A percentile compares a stretch with the other conserved stretches of the same genome.
phyloP scores from a whole-genome alignment of 2,888 invertebrate genomes.

The Tetranychus truncatus region DNA sequence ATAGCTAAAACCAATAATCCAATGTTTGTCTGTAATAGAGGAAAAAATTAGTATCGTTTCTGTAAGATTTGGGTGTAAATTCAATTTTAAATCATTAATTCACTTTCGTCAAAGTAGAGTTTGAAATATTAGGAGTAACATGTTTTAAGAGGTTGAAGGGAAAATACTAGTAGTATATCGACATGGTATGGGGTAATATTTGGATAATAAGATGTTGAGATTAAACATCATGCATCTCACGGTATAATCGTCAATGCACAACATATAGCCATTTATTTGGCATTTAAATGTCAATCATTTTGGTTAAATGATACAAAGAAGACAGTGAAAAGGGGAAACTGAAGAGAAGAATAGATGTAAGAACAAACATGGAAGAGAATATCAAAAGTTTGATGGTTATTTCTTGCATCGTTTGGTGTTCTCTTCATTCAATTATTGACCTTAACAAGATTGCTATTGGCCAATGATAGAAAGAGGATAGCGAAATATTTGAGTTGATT shows the following conservation, averaged over 20 bases:
- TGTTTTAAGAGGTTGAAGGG: too few relatives aligned
- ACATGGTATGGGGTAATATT: too few relatives aligned
- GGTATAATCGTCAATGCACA: neutral
- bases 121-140: too few relatives aligned
- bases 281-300: neutral
- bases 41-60: neutral
- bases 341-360: neutral
- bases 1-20: constrained; percentile 75
- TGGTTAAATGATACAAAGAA: neutral
- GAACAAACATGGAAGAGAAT: constrained; percentile 5
- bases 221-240: neutral
- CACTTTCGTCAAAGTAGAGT: too few relatives aligned
- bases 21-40: constrained; percentile 58
- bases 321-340: neutral
- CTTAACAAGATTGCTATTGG: neutral
- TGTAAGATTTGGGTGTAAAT: too few relatives aligned
- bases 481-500: neutral
- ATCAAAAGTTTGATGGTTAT: neutral
- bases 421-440: neutral
- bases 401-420: neutral
- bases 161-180: too few relatives aligned
- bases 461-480: neutral
- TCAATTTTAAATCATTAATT: too few relatives aligned
- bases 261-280: neutral
- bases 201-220: neutral